Conservation (phyloP, 2,888 invertebrate species). For the Melinaea marsaeus region DNA sequence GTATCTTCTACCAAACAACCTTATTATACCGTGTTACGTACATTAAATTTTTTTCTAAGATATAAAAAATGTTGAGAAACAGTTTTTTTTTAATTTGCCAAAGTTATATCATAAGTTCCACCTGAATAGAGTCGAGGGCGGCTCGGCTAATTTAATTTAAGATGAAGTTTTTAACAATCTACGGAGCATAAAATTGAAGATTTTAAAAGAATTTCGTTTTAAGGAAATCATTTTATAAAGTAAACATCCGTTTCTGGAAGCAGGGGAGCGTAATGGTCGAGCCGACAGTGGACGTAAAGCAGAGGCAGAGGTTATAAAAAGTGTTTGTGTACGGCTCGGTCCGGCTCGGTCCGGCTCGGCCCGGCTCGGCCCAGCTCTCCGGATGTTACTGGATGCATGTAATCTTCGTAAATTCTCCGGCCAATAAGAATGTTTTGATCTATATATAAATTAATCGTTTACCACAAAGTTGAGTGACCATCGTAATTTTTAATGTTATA, state of each 20-base stretch:
- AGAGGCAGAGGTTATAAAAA: slow-evolving; percentile 66
- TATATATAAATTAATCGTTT: slow-evolving; percentile 9
- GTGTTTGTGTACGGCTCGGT: slow-evolving; percentile 62
- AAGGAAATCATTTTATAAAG: slow-evolving; percentile 6
- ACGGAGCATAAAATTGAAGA: background rate
- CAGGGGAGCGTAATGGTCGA: slow-evolving; percentile 29
- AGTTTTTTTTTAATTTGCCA: no score
- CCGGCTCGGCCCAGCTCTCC: slow-evolving; percentile 44
- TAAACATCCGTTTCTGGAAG: slow-evolving; percentile 28
- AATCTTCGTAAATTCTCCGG: slow-evolving; percentile 47
- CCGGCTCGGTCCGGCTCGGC: slow-evolving; percentile 46
- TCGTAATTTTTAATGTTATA: slow-evolving; percentile 13
- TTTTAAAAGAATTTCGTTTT: slow-evolving; percentile 3
- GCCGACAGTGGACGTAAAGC: slow-evolving; percentile 63
- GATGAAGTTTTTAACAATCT: background rate
- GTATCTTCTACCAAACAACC: no score
- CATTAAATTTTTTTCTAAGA: no score
- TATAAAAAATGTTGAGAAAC: no score
- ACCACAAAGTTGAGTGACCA: slow-evolving; percentile 15
- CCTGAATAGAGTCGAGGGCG: no score
- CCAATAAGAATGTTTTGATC: slow-evolving; percentile 33
- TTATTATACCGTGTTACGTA: no score
- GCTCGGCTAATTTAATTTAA: no score
- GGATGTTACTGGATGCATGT: slow-evolving; percentile 54
- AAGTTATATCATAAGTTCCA: no score